Conservation (phyloP, 2,113 vertebrate species). For the Damaliscus lunatus region DNA sequence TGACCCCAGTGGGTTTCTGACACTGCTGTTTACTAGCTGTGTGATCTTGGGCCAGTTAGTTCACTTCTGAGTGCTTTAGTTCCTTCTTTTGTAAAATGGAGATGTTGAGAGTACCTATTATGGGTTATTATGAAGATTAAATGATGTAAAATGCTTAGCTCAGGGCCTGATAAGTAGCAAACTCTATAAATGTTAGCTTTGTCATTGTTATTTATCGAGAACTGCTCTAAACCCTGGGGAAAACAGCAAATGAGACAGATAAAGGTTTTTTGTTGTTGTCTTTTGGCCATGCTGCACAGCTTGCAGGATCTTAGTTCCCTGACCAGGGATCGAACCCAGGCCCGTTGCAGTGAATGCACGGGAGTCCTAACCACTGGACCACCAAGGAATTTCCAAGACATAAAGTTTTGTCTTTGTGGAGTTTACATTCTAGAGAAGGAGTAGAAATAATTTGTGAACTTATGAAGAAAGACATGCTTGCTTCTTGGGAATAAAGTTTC, state of each 20-base stretch:
- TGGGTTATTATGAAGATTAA: constrained; percentile 22
- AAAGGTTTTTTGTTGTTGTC: not conserved
- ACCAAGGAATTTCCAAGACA: not conserved
- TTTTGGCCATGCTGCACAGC: not conserved
- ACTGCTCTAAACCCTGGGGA: not conserved
- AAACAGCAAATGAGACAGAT: not conserved
- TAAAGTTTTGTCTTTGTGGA: constrained; percentile 11
- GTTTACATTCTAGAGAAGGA: constrained; percentile 28
- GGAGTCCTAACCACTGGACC: not conserved
- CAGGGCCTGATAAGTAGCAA: not conserved
- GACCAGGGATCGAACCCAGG: not conserved
- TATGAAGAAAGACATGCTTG: not conserved
- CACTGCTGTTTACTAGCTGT: not conserved
- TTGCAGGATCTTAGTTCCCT: not conserved
- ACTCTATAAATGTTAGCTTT: not conserved
- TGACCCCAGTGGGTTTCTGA: not conserved
- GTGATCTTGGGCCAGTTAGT: not conserved
- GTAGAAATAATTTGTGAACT: constrained; percentile 6
- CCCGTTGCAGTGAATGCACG: not conserved
- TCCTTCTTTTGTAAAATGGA: not conserved
- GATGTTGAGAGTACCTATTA: not conserved
- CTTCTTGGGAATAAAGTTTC: not conserved
- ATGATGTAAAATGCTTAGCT: not conserved
- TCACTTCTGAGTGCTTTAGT: not conserved
- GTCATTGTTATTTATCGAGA: not conserved